Percentiles rank a stretch among this genome's conserved stretches.
phyloP scores from a whole-genome alignment of 2,113 vertebrate genomes.

The Pelmatolapia mariae region DNA sequence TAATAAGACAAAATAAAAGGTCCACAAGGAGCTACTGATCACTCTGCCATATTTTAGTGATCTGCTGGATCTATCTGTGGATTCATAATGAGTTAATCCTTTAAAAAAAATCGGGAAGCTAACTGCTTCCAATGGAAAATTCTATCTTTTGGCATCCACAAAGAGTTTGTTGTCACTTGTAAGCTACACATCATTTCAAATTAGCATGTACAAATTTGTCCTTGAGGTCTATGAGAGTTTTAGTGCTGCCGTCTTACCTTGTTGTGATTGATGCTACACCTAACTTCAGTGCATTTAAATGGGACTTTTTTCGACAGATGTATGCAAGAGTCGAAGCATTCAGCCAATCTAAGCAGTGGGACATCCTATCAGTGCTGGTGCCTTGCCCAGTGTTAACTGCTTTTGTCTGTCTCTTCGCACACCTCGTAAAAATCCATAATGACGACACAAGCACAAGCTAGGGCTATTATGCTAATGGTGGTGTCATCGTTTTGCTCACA shows the following conservation, averaged over 20 bases:
- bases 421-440: slow-evolving; percentile 63
- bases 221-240: background rate
- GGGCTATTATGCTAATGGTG: slow-evolving; percentile 62
- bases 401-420: slow-evolving; percentile 55
- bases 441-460: slow-evolving; percentile 54
- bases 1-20: slow-evolving; percentile 1
- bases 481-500: slow-evolving; percentile 66
- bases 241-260: background rate
- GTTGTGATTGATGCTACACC: background rate
- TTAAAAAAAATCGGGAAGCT: background rate
- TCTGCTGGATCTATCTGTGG: slow-evolving; percentile 23
- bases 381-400: slow-evolving; percentile 38
- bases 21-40: slow-evolving; percentile 9
- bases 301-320: background rate
- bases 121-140: background rate
- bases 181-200: background rate
- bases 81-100: slow-evolving; percentile 8
- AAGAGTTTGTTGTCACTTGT: background rate
- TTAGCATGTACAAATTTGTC: background rate
- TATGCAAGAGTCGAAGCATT: background rate
- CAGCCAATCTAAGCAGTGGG: background rate
- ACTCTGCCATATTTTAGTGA: background rate
- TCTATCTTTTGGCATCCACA: background rate
- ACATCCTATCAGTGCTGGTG: background rate
- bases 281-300: slow-evolving; percentile 11